Evolutionary conservation across 1,140 invertebrate genomes (phyloP), one percentile per base, ranked within the genome.

Genomic region (Lordiphosa mommai): DNA sequence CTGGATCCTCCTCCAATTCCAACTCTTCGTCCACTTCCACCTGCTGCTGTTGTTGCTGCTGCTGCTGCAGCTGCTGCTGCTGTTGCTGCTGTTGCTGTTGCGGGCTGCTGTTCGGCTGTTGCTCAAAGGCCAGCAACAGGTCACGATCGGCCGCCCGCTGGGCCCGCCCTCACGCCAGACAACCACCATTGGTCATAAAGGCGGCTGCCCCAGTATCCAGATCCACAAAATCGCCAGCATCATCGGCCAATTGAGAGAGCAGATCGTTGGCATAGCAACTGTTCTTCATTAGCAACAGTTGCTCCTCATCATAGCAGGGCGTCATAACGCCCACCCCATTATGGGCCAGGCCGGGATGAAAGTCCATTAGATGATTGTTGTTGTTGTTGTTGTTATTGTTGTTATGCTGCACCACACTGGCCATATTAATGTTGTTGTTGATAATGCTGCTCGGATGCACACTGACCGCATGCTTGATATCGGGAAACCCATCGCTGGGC

Each of bases 381-480:
- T 70, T 70, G 4, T 68, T 73, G n/a, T n/a, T n/a, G n/a, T 69
- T 70, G 37, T 69, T 71, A 2, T 70, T 70, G 4, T 68, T 73
- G 12, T 57, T 70, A 16, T 73, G 55, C 33, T 60, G 33, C 6
- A 48, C 64, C 17, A 61, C 16, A 23, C 58, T 73, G 27, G 57
- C 57, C 51, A 66, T 52, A 20, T 56, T 70, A 38, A 20, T 52
- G 34, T 64, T 77, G 14, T 59, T 73, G 33, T 63, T 73, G 23
- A 64, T 43, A 36, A 41, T 64, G 17, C 57, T 70, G 17, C 60
- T 56, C n/a, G 53, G 65, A 51, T 85, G 74, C 32, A 88, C 70
- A 56, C 77, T 86, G 0, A 87, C 84, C 3, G 86, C 86, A 51
- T 88, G 79, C 50, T 88, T 88, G n/a, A 84, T 88, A n/a, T 88